A percentile compares a stretch with the other conserved stretches of the same genome.
These are phyloP conservation scores for Platycheirus albimanus DNA, from an alignment of 2,888 invertebrate genomes.

Conservation along the genomic window DNA sequence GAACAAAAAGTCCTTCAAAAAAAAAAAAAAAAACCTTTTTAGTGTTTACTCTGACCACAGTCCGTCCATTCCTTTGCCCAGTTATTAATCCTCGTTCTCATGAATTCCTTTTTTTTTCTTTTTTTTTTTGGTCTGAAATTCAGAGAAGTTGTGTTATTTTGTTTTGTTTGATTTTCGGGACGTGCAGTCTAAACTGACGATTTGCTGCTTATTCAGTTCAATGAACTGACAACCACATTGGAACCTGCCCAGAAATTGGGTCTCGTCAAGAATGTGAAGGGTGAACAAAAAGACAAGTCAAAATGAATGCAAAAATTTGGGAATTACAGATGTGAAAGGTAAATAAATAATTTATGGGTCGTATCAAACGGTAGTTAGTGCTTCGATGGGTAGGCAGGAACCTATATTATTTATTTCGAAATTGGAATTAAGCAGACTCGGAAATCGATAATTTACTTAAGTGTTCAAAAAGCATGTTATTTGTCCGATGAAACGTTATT, in stretches of 20 bases:
- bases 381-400: too few relatives aligned
- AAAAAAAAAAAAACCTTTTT: not conserved
- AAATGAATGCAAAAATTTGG: slow-evolving; percentile 20
- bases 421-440: slow-evolving; percentile 14
- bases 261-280: slow-evolving; percentile 11
- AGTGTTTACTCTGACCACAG: not conserved
- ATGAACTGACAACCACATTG: slow-evolving; percentile 24
- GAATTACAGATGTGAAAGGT: slow-evolving; percentile 44
- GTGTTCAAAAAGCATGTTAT: slow-evolving; percentile 7
- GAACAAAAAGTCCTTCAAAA: not conserved
- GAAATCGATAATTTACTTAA: slow-evolving; percentile 34
- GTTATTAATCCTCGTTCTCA: slow-evolving; percentile 32
- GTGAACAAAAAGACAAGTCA: slow-evolving; percentile 1
- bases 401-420: not conserved
- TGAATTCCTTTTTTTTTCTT: not conserved
- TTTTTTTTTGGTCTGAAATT: not conserved
- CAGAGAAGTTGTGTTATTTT: not conserved
- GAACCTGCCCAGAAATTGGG: slow-evolving; percentile 29
- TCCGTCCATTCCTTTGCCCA: slow-evolving; percentile 6
- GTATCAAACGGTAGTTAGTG: too few relatives aligned
- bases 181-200: slow-evolving; percentile 10
- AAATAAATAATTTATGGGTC: slow-evolving; percentile 43
- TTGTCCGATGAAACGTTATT: not conserved
- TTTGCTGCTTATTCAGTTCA: slow-evolving; percentile 33
- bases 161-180: not conserved